Base-by-base conservation (phyloP, 2,113 vertebrate genomes). In the Tupaia chinensis region DNA sequence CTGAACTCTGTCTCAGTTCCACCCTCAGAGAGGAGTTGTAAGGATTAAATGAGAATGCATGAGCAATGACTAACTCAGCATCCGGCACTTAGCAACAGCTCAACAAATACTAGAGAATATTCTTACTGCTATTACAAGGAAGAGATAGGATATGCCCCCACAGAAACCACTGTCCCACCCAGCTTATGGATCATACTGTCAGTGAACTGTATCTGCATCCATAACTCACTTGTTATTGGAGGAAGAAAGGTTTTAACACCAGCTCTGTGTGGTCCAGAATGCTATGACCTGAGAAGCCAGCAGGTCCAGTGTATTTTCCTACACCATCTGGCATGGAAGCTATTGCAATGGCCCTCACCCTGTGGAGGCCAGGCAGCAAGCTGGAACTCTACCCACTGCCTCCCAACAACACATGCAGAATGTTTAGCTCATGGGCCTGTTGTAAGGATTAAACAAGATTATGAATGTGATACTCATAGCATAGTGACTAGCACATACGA, bases 91-190 rank as follows among this genome's bases (percentile, higher is more conserved):
- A 80, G 87, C 89, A 91, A 83, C 95, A 68, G 76, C 63, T 91
- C 91, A 68, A 93, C 87, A 95, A 93, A 89, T 56, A 93, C 53
- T 68, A 80, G 79, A 82, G 68, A 29, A 76, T 66, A 86, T 44
- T 74, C 68, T 82, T 79, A 73, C 61, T 2, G 22, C 81, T 65
- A 3, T 25, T 20, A 29, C 25, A 72, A 60, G 66, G 27, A 78
- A 83, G 81, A 89, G 74, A 9, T 16, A 12, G 70, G 58, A 91
- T 25, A 9, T 53, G 20, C 23, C n/a, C 56, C 69, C 61, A 14
- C 53, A 27, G 15, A 94, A 95, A 74, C 65, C 84, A 58, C 69
- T 4, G 60, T 78, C 22, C 89, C 86, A 44, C 92, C 69, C 77
- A 27, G 73, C 63, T 77, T 60, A 17, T 0, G 7, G 73, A 29